phyloP scores from a whole-genome alignment of 1,140 invertebrate genomes.

The Drosophila orena region DNA sequence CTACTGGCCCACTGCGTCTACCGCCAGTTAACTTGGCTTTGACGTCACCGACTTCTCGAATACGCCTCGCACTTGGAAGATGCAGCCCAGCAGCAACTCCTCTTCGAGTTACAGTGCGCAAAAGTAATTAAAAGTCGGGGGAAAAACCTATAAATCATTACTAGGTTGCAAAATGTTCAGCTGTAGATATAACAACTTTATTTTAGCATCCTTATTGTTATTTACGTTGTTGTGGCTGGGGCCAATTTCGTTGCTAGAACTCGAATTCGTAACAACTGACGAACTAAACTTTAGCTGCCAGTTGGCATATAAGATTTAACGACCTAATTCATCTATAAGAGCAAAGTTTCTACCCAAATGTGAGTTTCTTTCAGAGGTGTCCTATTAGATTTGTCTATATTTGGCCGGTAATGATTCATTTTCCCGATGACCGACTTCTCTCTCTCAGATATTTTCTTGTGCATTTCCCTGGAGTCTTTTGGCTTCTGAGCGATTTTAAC shows the following conservation, averaged over 20 bases:
- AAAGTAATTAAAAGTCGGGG: conserved; percentile 1
- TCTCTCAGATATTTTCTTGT: neutral
- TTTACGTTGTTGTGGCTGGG: neutral
- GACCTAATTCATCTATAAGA: neutral
- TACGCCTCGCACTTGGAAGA: conserved; percentile 8
- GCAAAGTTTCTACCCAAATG: neutral
- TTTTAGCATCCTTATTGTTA: neutral
- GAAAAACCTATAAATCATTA: neutral
- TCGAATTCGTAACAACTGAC: neutral
- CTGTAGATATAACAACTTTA: neutral
- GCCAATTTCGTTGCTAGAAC: neutral
- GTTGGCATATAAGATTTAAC: neutral
- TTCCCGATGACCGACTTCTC: neutral
- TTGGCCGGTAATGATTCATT: neutral
- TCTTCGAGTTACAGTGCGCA: neutral
- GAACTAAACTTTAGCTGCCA: neutral
- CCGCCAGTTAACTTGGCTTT: conserved; percentile 12
- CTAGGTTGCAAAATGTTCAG: neutral
- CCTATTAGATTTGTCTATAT: too few species aligned
- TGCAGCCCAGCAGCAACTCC: neutral
- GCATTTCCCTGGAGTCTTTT: conserved; percentile 4
- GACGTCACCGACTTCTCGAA: conserved; percentile 16
- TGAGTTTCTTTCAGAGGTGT: neutral
- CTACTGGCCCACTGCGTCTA: conserved; percentile 31
- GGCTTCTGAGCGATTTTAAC: conserved; percentile 31